A percentile compares a stretch with the other conserved stretches of the same genome.
phyloP scores from a whole-genome alignment of 1,140 invertebrate genomes.

The Luehdorfia chinensis region DNA sequence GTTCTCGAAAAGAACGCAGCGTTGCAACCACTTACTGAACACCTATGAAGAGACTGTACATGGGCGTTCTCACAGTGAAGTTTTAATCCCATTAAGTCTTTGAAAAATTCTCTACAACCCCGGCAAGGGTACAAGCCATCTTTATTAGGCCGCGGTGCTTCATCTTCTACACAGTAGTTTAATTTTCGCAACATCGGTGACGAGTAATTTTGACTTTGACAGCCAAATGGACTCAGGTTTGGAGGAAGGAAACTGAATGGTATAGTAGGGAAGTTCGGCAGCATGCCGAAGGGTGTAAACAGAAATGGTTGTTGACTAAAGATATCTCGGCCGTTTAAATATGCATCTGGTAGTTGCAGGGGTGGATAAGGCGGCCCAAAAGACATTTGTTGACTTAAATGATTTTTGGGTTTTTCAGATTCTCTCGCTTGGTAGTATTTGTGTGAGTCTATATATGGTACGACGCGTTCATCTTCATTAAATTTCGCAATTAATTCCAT shows the following conservation, averaged over 20 bases:
- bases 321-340: conserved; percentile 65
- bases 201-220: conserved; percentile 51
- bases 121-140: conserved; percentile 82
- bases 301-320: conserved; percentile 68
- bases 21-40: conserved; percentile 82
- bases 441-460: conserved; percentile 73
- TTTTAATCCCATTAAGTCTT: conserved; percentile 79
- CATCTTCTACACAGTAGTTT: conserved; percentile 78
- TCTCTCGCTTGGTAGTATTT: conserved; percentile 63
- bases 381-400: conserved; percentile 45
- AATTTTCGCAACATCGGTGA: conserved; percentile 47
- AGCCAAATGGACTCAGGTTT: conserved; percentile 50
- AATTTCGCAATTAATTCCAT: conserved; percentile 85
- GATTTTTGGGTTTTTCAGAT: conserved; percentile 50
- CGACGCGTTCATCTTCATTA: conserved; percentile 82
- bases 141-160: conserved; percentile 77
- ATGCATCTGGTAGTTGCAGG: conserved; percentile 62
- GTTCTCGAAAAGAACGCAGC: conserved; percentile 85
- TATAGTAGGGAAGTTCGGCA: conserved; percentile 70
- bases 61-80: conserved; percentile 82
- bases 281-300: conserved; percentile 70
- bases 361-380: conserved; percentile 55
- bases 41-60: conserved; percentile 80
- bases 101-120: conserved; percentile 81
- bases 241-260: conserved; percentile 69